Base-by-base conservation (phyloP, 2,113 vertebrate species). In the Callospermophilus lateralis region DNA sequence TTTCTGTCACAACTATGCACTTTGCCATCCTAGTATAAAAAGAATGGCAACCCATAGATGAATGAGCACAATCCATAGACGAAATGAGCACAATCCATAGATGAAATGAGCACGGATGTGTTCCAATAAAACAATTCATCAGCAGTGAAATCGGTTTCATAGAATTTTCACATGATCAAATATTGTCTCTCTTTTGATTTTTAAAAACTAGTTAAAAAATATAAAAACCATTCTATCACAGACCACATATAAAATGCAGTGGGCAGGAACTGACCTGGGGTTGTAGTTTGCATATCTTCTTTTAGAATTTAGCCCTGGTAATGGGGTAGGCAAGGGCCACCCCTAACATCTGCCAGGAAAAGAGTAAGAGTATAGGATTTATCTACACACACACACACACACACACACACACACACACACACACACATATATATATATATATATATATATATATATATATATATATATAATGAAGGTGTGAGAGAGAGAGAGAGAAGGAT, bases 201-300 rank as follows among this genome's bases (percentile, higher is more conserved):
- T 94, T 83, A n/a, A 91, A 84, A 85, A 63, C 34, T 53, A 32
- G 68, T 94, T 94, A 24, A 80, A 96, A 96, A 86, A 79, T 74
- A n/a, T 63, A 78, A 92, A 92, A 70, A 28, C 48, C 24, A 74
- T 84, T 77, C 32, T 72, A 77, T 37, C 70, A n/a, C 8, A 81
- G 81, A 6, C 20, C 45, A 1, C 28, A 61, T 68, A 65, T 7
- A 28, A 89, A 72, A 37, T 15, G 3, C n/a, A 67, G 8, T 17
- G 16, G n/a, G 17, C n/a, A 93, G 53, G 20, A 55, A 78, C 48
- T 77, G 65, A 26, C 77, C 84, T 6, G 61, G 22, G 30, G 2
- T 70, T 72, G 0, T 6, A 48, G 34, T 85, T 84, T 87, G 51
- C 63, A 87, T 70, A 61, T 24, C 37, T 68, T 90, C 65, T 37